phyloP scores from a whole-genome alignment of 1,140 invertebrate species.

The Lasaia peninsularis region DNA sequence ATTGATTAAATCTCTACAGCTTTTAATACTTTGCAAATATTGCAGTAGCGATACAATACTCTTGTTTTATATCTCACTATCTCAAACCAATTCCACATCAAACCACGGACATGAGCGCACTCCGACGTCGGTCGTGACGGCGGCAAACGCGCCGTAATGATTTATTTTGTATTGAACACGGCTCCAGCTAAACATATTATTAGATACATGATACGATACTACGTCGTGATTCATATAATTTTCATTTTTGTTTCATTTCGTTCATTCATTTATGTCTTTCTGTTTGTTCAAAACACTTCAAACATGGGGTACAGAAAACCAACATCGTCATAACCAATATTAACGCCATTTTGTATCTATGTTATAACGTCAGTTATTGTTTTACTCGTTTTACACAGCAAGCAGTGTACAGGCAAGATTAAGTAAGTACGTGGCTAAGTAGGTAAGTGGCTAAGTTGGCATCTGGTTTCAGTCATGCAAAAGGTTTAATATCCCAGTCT shows the following conservation, averaged over 20 bases:
- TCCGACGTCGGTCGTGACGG: conserved; percentile 43
- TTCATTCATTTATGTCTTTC: not conserved
- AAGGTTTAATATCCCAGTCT: no score
- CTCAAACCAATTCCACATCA: conserved; percentile 32
- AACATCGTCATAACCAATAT: no score
- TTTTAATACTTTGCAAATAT: not conserved
- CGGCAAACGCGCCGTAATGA: conserved; percentile 37
- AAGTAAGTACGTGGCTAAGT: no score
- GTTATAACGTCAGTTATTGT: no score
- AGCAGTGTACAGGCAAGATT: no score
- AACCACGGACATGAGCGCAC: conserved; percentile 34
- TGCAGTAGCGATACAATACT: conserved; percentile 5
- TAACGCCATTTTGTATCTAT: no score
- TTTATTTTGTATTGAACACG: conserved; percentile 48
- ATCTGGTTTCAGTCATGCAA: no score
- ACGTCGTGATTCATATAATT: not conserved
- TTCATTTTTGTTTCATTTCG: not conserved
- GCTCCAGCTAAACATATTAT: conserved; percentile 21
- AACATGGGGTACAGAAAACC: no score
- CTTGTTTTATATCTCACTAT: conserved; percentile 13
- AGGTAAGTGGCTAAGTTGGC: no score
- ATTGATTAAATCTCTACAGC: no score
- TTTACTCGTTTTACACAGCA: no score
- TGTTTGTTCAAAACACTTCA: no score
- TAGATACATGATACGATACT: conserved; percentile 1